phyloP scores from a whole-genome alignment of 2,888 invertebrate genomes.

The Margaritifera margaritifera region DNA sequence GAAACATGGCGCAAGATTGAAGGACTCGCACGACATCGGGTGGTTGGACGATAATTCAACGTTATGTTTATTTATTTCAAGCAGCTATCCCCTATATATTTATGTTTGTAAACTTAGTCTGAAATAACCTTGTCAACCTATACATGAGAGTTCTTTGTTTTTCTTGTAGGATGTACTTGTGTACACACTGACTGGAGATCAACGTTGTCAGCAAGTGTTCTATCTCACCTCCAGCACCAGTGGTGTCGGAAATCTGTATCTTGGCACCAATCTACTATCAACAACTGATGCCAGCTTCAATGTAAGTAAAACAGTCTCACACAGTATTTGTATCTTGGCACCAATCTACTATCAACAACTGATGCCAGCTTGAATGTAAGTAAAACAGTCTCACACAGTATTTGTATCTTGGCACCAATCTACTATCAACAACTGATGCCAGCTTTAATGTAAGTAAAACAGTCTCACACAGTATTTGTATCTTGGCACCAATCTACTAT shows the following conservation, averaged over 20 bases:
- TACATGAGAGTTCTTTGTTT: background rate
- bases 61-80: too few species aligned
- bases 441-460: slow-evolving; percentile 16
- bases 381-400: too few species aligned
- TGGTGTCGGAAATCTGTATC: background rate
- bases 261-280: slow-evolving; percentile 18
- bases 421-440: slow-evolving; percentile 16
- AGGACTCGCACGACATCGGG: too few species aligned
- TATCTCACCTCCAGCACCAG: slow-evolving; percentile 35
- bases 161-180: slow-evolving; percentile 48
- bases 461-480: too few species aligned
- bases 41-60: too few species aligned
- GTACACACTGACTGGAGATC: slow-evolving; percentile 40
- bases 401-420: too few species aligned
- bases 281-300: slow-evolving; percentile 15
- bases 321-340: too few species aligned
- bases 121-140: too few species aligned
- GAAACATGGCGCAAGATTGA: too few species aligned
- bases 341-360: slow-evolving; percentile 24
- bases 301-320: slow-evolving; percentile 17
- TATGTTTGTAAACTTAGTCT: too few species aligned
- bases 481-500: slow-evolving; percentile 25
- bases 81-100: too few species aligned
- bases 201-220: slow-evolving; percentile 43
- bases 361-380: slow-evolving; percentile 17